Conservation (phyloP, 2,888 invertebrate species). For the Elmis aenea region DNA sequence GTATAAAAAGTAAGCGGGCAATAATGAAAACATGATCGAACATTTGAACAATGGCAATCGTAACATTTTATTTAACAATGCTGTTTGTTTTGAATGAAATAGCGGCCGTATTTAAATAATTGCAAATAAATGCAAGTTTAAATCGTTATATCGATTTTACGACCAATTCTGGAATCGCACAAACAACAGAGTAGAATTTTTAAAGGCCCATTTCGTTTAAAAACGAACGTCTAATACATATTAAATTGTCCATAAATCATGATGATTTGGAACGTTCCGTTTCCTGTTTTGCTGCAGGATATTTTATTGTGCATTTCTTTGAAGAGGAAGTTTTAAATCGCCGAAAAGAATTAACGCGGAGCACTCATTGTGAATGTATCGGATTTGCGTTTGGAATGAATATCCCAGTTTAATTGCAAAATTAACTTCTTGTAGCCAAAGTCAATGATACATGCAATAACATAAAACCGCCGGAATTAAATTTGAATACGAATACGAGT, state of each 20-base stretch:
- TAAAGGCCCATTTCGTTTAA: slow-evolving; percentile 16
- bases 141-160: slow-evolving; percentile 15
- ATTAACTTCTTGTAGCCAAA: slow-evolving; percentile 10
- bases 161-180: slow-evolving; percentile 12
- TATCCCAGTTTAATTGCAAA: slow-evolving; percentile 11
- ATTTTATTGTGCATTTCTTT: slow-evolving; percentile 10
- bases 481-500: slow-evolving; percentile 31
- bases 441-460: slow-evolving; percentile 17
- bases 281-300: slow-evolving; percentile 16
- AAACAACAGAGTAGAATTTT: slow-evolving; percentile 15
- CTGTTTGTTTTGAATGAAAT: slow-evolving; percentile 9
- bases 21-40: too few relatives aligned
- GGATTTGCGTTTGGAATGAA: slow-evolving; percentile 4
- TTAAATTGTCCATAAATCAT: slow-evolving; percentile 20
- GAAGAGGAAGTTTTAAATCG: slow-evolving; percentile 9
- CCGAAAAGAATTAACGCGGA: slow-evolving; percentile 9
- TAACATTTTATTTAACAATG: too few relatives aligned
- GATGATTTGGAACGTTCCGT: slow-evolving; percentile 14
- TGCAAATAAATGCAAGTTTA: slow-evolving; percentile 9
- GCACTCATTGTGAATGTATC: slow-evolving; percentile 12
- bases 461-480: slow-evolving; percentile 22
- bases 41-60: too few relatives aligned
- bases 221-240: slow-evolving; percentile 19
- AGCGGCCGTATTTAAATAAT: slow-evolving; percentile 9
- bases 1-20: too few relatives aligned